phyloP scores from a whole-genome alignment of 2,797 vertebrate genomes.

The Thamnophis elegans region DNA sequence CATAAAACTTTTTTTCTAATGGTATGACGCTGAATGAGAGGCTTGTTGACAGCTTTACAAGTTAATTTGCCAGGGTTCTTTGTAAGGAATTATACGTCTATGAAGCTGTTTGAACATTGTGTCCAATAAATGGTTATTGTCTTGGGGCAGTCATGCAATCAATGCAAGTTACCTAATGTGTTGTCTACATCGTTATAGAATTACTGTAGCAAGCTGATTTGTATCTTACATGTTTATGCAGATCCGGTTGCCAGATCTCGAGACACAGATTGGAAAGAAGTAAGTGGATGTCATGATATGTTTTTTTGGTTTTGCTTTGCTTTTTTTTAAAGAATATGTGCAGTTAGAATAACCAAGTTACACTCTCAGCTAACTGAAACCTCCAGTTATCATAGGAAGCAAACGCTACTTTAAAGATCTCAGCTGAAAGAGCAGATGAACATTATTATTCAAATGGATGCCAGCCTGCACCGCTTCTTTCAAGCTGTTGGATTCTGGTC shows the following conservation, averaged over 20 bases:
- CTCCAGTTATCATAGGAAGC: neutral
- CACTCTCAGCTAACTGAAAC: neutral
- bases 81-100: neutral
- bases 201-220: constrained; percentile 1
- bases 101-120: neutral
- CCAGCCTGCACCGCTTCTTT: neutral
- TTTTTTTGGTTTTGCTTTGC: neutral
- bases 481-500: neutral
- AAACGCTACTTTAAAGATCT: neutral
- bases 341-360: neutral
- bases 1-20: neutral
- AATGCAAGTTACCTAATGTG: neutral
- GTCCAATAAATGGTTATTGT: neutral
- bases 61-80: neutral
- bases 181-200: neutral
- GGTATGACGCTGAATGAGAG: neutral
- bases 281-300: constrained; percentile 57
- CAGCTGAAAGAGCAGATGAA: neutral
- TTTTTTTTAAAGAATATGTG: neutral
- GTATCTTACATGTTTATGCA: constrained; percentile 47
- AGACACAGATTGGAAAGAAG: constrained; percentile 80
- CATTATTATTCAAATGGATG: neutral
- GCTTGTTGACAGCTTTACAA: constrained; percentile 8
- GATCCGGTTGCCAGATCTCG: constrained; percentile 67
- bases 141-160: neutral